Evolutionary conservation across 2,113 vertebrate genomes (phyloP), one percentile per base, ranked within the genome.

Genomic region (Spermophilus dauricus): DNA sequence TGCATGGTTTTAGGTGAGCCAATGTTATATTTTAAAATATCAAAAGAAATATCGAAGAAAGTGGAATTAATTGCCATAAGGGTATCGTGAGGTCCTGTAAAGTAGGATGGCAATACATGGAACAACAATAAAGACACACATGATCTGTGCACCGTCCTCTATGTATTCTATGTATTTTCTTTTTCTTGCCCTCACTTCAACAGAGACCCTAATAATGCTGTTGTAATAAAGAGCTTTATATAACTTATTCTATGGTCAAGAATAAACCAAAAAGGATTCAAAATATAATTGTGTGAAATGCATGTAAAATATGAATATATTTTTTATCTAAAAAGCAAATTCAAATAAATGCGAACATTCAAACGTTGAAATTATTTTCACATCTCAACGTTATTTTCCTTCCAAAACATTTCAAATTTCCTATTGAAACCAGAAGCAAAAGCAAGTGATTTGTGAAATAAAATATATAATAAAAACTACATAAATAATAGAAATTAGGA

Each of bases 211-310:
- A 86, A 24, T 45, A 82, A 63, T 80, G 67, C 28, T 91, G 34
- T 63, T 92, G n/a, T 17, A 56, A 37, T 86, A 77, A 86, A 32
- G 4, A 80, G 61, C 80, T 89, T 92, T 11, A 70, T 61, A 24
- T 84, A 89, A 86, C 65, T 77, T 86, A 11, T 82, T 80, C 42
- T 88, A 45, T 42, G 5, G 18, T 20, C 14, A 51, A 30, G 26
- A 80, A 83, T 84, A 92, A 95, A 14, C 14, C 16, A 69, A 97
- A 69, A 97, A 86, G 9, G 6, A 78, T 84, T 69, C 45, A 94
- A 96, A 93, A 73, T 67, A 4, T 84, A 48, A 84, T 67, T 83
- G 37, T 63, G 20, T 69, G 11, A 11, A 73, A 80, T 78, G 2
- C 58, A 65, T 84, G 84, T 8, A 89, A 90, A 94, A 45, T 78